A percentile compares a stretch with the other conserved stretches of the same genome.
These are phyloP conservation scores for Elysia chlorotica DNA, from an alignment of 1,140 invertebrate genomes.

Conservation along the genomic window DNA sequence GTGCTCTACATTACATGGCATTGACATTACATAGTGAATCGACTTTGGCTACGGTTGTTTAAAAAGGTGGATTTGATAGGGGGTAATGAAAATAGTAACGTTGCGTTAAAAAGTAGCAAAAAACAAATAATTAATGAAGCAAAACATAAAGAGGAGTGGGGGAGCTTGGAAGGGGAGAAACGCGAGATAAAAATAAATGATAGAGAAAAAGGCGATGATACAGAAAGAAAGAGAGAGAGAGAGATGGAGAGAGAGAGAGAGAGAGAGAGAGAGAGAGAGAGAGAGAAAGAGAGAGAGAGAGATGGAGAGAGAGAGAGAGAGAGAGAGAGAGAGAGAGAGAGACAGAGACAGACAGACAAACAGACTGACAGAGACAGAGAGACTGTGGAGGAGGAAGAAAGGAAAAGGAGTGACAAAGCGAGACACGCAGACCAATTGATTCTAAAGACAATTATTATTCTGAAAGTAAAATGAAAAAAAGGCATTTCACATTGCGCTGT, in stretches of 20 bases:
- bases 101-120: not conserved
- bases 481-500: too few relatives aligned
- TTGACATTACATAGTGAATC: too few relatives aligned
- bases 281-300: not conserved
- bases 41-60: not conserved
- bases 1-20: too few relatives aligned
- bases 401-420: not conserved
- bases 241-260: conserved; percentile 2
- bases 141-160: not conserved
- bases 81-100: not conserved
- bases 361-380: not conserved
- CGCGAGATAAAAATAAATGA: not conserved
- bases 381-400: not conserved
- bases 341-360: not conserved
- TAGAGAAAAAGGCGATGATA: not conserved
- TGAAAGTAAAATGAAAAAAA: not conserved
- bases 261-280: not conserved
- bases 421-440: not conserved
- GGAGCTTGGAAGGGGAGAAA: not conserved
- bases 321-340: not conserved
- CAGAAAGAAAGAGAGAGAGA: not conserved
- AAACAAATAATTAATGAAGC: not conserved
- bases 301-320: not conserved
- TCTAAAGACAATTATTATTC: not conserved
- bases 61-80: not conserved